Conservation (phyloP, 2,113 vertebrate species). For the Percina caprodes region DNA sequence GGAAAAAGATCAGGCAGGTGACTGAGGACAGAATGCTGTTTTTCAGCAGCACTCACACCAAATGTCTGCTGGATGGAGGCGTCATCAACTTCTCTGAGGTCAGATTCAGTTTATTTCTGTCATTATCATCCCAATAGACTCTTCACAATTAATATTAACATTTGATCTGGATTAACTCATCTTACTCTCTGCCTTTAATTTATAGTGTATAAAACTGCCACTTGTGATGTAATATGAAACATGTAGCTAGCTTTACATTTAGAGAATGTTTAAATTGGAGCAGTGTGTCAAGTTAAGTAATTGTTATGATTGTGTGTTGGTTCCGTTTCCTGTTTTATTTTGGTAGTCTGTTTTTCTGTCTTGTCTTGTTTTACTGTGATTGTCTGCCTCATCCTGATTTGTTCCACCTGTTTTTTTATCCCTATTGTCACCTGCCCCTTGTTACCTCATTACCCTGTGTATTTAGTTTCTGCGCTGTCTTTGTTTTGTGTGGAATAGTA, state of each 20-base stretch:
- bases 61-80: constrained; percentile 30
- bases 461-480: too few relatives aligned
- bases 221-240: not conserved
- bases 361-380: too few relatives aligned
- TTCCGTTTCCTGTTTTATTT: too few relatives aligned
- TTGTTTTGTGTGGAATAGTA: too few relatives aligned
- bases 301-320: too few relatives aligned
- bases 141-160: not conserved
- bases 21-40: constrained; percentile 49
- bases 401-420: too few relatives aligned
- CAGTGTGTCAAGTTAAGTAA: not conserved
- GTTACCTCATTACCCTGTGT: too few relatives aligned
- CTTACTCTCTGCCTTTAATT: not conserved
- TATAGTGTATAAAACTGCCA: not conserved
- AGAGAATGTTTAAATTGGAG: not conserved
- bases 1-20: constrained; percentile 68
- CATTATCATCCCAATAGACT: not conserved
- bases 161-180: not conserved
- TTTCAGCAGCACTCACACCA: constrained; percentile 25
- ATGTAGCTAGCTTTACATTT: not conserved
- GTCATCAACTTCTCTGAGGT: constrained; percentile 55
- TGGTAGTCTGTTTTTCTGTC: too few relatives aligned
- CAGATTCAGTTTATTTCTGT: constrained; percentile 21
- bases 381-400: too few relatives aligned
- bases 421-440: too few relatives aligned